A percentile compares a stretch with the other conserved stretches of the same genome.
Evolutionary conservation across 2,113 vertebrate genomes (phyloP).

Genomic region (Chamaea fasciata): DNA sequence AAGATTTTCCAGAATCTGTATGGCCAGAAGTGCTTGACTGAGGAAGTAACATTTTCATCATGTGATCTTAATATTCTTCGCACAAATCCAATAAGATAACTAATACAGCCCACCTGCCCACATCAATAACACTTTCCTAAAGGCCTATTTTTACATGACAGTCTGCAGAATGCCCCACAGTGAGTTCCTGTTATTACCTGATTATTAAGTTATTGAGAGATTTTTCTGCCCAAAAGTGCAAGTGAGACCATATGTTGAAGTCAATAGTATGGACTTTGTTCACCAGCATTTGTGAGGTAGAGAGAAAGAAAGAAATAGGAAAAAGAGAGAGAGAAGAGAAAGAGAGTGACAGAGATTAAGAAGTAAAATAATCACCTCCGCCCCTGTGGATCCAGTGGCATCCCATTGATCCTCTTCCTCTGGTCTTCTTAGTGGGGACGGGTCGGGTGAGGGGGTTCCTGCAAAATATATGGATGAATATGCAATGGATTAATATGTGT

Average conservation of each 20-base stretch:
- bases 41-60: not conserved
- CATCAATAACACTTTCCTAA: not conserved
- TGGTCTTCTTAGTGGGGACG: not conserved
- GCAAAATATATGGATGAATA: not conserved
- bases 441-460: rapidly evolving
- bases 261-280: not conserved
- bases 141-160: not conserved
- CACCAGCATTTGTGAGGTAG: not conserved
- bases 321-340: not conserved
- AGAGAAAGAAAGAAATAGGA: not conserved
- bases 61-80: not conserved
- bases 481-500: not conserved
- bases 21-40: not conserved
- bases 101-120: not conserved
- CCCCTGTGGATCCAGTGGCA: not conserved
- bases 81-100: not conserved
- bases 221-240: not conserved
- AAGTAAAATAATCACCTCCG: not conserved
- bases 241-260: not conserved
- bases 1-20: not conserved
- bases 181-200: not conserved
- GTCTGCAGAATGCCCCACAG: not conserved
- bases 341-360: not conserved
- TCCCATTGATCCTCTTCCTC: not conserved
- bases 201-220: not conserved